Evolutionary conservation across 1,140 invertebrate genomes (phyloP).

Genomic region (Andrena cerasifolii): DNA sequence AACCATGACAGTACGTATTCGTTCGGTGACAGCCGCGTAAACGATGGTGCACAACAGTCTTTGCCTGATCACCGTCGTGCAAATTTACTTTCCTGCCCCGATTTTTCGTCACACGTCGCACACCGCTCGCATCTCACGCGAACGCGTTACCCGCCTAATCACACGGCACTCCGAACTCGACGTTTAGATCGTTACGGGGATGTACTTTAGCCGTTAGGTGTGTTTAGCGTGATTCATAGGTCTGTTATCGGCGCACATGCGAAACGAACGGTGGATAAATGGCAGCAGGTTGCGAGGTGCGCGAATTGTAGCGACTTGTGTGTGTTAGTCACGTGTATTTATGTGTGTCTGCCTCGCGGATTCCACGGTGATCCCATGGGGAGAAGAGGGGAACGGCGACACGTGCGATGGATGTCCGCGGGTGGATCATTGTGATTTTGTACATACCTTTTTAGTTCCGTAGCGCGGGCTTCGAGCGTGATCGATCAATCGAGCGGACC

Average conservation of each 20-base stretch:
- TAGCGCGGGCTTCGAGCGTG: slow-evolving; percentile 27
- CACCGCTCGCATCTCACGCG: slow-evolving; percentile 11
- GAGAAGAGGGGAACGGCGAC: neutral
- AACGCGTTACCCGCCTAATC: slow-evolving; percentile 18
- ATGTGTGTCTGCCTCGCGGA: slow-evolving; percentile 39
- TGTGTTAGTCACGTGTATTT: slow-evolving; percentile 43
- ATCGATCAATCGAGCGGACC: slow-evolving; percentile 37
- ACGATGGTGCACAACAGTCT: neutral
- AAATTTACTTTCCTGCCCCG: neutral
- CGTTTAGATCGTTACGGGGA: slow-evolving; percentile 13
- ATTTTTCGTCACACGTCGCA: neutral
- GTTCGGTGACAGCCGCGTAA: neutral
- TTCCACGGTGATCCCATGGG: slow-evolving; percentile 54
- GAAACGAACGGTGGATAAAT: slow-evolving; percentile 23
- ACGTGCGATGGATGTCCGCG: neutral
- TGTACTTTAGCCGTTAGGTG: slow-evolving; percentile 18
- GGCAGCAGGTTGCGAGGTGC: slow-evolving; percentile 5
- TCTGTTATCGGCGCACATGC: slow-evolving; percentile 11
- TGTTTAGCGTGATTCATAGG: slow-evolving; percentile 24
- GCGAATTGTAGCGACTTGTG: slow-evolving; percentile 30
- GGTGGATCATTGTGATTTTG: slow-evolving; percentile 59
- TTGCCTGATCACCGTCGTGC: neutral
- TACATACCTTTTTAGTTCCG: slow-evolving; percentile 60
- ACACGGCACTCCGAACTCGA: slow-evolving; percentile 34
- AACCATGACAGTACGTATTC: slow-evolving; percentile 30